Conservation (phyloP, 2,797 vertebrate genomes). For the Melanotaenia nigrans region DNA sequence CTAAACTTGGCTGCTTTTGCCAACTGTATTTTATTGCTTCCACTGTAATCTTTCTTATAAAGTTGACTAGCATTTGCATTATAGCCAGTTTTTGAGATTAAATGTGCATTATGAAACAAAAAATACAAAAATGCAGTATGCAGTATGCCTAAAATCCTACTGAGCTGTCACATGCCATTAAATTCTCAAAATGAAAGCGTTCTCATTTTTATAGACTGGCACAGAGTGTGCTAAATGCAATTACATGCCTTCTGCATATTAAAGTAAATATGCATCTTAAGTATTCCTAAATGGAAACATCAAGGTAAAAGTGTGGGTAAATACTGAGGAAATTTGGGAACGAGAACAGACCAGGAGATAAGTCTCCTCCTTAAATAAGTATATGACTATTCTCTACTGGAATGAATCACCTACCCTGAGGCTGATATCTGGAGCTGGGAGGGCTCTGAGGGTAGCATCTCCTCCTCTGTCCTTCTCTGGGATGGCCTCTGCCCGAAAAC, state of each 20-base stretch:
- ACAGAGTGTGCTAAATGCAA: constrained; percentile 79
- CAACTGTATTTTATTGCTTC: constrained; percentile 1
- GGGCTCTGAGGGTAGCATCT: constrained; percentile 95
- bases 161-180: constrained; percentile 54
- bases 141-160: constrained; percentile 35
- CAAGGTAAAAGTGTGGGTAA: constrained; percentile 60
- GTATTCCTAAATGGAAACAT: constrained; percentile 66
- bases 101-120: constrained; percentile 34
- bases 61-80: constrained; percentile 20
- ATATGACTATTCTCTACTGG: constrained; percentile 75
- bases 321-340: constrained; percentile 65
- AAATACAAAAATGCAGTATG: constrained; percentile 40
- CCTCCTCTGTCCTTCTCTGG: constrained; percentile 93
- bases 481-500: constrained; percentile 94
- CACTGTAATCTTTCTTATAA: constrained; percentile 21
- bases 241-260: constrained; percentile 83
- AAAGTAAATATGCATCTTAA: constrained; percentile 75
- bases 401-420: constrained; percentile 94
- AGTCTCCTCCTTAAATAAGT: constrained; percentile 68
- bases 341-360: constrained; percentile 65
- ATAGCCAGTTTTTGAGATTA: constrained; percentile 28
- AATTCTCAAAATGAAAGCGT: constrained; percentile 27
- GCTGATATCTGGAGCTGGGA: constrained; percentile 91
- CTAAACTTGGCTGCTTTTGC: not conserved
- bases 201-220: constrained; percentile 37